Conservation (phyloP, 2,888 invertebrate species). For the Hyles lineata region DNA sequence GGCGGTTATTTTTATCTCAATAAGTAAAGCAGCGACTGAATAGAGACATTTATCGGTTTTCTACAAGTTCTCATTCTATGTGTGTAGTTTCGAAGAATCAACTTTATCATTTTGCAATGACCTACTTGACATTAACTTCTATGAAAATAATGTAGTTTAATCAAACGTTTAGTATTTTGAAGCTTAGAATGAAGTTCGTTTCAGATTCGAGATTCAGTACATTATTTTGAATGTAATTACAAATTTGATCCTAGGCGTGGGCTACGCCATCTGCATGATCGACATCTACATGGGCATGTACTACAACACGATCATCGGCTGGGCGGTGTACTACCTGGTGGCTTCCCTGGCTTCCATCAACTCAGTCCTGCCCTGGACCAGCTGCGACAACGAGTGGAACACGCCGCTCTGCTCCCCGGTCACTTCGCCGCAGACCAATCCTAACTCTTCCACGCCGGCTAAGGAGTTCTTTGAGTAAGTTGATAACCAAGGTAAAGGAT, state of each 20-base stretch:
- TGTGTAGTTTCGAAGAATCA: too few species aligned
- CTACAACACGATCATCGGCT: constrained; percentile 98
- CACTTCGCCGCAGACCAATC: constrained; percentile 79
- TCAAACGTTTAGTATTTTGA: too few species aligned
- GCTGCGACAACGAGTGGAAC: constrained; percentile 94
- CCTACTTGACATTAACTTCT: too few species aligned
- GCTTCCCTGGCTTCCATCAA: constrained; percentile 93
- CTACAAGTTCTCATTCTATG: too few species aligned
- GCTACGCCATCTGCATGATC: constrained; percentile 97
- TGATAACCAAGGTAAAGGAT: not conserved
- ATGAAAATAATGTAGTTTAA: too few species aligned
- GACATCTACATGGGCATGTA: constrained; percentile 98
- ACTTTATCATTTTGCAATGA: too few species aligned
- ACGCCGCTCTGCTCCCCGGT: constrained; percentile 90
- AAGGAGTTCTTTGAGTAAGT: constrained; percentile 95
- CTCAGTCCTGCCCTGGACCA: constrained; percentile 93
- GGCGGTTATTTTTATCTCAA: not conserved
- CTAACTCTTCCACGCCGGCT: constrained; percentile 90
- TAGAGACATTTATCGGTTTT: too few species aligned
- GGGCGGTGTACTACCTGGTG: constrained; percentile 96
- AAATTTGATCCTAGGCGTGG: constrained; percentile 88
- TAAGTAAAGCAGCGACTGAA: too few species aligned
- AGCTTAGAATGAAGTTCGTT: too few species aligned
- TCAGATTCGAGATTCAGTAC: not conserved
- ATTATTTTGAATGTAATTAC: not conserved